Evolutionary conservation across 2,888 invertebrate species (phyloP).

Genomic region (Listrodromus nycthemerus): DNA sequence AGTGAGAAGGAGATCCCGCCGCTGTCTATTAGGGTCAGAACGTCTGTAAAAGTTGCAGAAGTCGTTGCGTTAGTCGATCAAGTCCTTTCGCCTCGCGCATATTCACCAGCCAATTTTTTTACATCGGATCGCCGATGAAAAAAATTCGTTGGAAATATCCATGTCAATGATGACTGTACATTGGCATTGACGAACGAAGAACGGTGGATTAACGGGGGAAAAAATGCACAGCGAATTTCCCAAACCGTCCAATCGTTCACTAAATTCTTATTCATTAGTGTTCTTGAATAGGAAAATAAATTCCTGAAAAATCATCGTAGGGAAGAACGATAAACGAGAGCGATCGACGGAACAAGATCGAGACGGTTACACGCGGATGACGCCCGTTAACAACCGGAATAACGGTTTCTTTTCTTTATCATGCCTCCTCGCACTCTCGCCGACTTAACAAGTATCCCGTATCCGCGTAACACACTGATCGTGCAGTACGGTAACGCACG

Average conservation of each 20-base stretch:
- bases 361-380: neutral
- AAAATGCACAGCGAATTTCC: too few relatives aligned
- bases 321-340: neutral
- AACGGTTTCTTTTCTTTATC: conserved; percentile 48
- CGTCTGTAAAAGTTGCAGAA: conserved; percentile 78
- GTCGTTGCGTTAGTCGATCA: conserved; percentile 75
- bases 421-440: conserved; percentile 1
- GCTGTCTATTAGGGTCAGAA: conserved; percentile 78
- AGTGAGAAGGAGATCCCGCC: conserved; percentile 31
- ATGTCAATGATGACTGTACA: neutral
- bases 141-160: neutral
- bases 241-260: neutral
- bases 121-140: neutral
- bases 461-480: conserved; percentile 57
- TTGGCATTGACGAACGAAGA: neutral
- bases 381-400: conserved; percentile 1
- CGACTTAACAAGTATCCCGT: conserved; percentile 33
- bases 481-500: conserved; percentile 45
- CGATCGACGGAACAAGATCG: conserved; percentile 3
- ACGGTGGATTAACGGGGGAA: too few relatives aligned
- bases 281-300: neutral
- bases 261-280: neutral
- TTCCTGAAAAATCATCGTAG: neutral
- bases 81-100: conserved; percentile 59
- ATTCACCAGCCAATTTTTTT: conserved; percentile 17